Base-by-base conservation (phyloP, 2,113 vertebrate species). In the Melospiza georgiana region DNA sequence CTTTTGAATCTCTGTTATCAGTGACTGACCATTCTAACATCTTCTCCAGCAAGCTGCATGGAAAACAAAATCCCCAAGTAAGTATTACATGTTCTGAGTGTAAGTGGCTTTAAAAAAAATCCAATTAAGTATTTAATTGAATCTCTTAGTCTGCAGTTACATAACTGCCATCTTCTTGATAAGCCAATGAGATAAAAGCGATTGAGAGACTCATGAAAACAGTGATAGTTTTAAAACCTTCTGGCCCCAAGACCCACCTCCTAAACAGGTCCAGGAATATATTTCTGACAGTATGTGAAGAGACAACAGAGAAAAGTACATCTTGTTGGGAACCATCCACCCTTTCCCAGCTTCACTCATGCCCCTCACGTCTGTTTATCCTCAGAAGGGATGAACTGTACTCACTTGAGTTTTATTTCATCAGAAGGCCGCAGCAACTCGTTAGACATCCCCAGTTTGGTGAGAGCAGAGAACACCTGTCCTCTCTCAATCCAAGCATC, bases 401-500 rank as follows among this genome's bases (percentile, higher is more conserved):
- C 98, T 97, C 93, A 99, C 99, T 92, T 98, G 83, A 99, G 98
- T 96, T 99, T 99, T 97, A 99, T 98, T 93, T 99, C 99, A 98
- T 99, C 99, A 30, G 99, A 98, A 23, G 99, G 98, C 74, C 96
- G 97, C 73, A 99, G 97, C 83, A 99, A 96, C 58, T 99, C 99
- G 22, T 98, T 99, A 93, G 98, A 98, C 10, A 98, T 98, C 57
- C 98, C 99, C 87, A 99, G 97, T 96, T 99, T 99, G 91, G 98
- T 98, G 68, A 99, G 98, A 44, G 99, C 99, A 11, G 99, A 99
- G 97, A 99, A 99, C 43, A 99, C 99, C 85, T 99, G 99, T 28
- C 99, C 99, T 22, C 99, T 98, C 96, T 99, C 99, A 93, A 98
- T 94, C 99, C 99, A 99, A 49, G 99, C 98, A 14, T 94, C 95